phyloP scores from a whole-genome alignment of 2,888 invertebrate genomes.

The Epicampocera succincta region DNA sequence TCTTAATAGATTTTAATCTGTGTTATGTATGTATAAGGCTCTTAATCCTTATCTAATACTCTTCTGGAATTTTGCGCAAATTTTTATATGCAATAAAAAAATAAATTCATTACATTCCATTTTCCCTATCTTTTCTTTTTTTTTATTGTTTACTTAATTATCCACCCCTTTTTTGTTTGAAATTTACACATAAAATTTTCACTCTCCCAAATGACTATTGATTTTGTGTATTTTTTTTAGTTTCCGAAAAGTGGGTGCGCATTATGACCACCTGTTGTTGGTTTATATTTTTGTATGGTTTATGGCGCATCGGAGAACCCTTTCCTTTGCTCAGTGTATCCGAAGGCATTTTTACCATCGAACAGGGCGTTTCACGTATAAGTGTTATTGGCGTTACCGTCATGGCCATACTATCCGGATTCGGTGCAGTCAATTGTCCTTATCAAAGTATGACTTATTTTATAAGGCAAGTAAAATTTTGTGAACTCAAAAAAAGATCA shows the following conservation, averaged over 20 bases:
- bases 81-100: too few species aligned
- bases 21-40: too few species aligned
- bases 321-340: conserved; percentile 98
- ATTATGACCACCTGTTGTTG: conserved; percentile 92
- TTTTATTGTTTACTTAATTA: too few species aligned
- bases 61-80: too few species aligned
- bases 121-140: too few species aligned
- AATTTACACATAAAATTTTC: not conserved
- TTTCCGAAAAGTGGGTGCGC: conserved; percentile 88
- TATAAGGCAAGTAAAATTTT: conserved; percentile 85
- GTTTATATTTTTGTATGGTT: conserved; percentile 95
- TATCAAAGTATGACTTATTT: conserved; percentile 99
- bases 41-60: too few species aligned
- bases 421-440: conserved; percentile 99
- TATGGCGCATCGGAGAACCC: conserved; percentile 99
- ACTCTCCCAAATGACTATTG: conserved; percentile 4
- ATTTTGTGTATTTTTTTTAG: conserved; percentile 80
- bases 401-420: conserved; percentile 99
- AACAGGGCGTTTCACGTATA: conserved; percentile 93
- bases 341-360: conserved; percentile 89
- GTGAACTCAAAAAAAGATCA: too few species aligned
- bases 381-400: conserved; percentile 99
- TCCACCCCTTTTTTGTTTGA: too few species aligned
- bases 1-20: too few species aligned
- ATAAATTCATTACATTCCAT: too few species aligned